Evolutionary conservation across 1,140 invertebrate species (phyloP).

Genomic region (Hypothenemus hampei): DNA sequence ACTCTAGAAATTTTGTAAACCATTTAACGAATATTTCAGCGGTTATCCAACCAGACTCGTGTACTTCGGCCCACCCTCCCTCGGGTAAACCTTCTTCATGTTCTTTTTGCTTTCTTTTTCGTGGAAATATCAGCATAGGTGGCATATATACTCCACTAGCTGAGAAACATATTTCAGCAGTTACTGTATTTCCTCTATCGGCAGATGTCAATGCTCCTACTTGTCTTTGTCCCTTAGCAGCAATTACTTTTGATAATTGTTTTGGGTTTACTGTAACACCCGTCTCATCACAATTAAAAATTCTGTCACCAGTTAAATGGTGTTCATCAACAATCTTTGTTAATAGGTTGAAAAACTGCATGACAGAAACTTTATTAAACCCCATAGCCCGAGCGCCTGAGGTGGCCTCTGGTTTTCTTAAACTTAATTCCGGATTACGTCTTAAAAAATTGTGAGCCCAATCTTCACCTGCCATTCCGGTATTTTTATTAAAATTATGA

Average conservation of each 20-base stretch:
- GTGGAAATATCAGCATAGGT: slow-evolving; percentile 37
- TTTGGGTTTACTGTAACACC: slow-evolving; percentile 39
- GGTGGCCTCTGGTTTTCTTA: slow-evolving; percentile 40
- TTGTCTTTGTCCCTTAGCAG: slow-evolving; percentile 44
- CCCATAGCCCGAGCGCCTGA: slow-evolving; percentile 38
- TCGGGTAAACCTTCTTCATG: slow-evolving; percentile 30
- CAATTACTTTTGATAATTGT: slow-evolving; percentile 46
- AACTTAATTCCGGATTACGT: slow-evolving; percentile 33
- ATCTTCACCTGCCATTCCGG: slow-evolving; percentile 34
- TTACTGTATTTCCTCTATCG: slow-evolving; percentile 37
- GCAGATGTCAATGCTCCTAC: slow-evolving; percentile 45
- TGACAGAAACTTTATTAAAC: slow-evolving; percentile 39
- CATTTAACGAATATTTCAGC: slow-evolving; percentile 39
- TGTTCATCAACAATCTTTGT: slow-evolving; percentile 31
- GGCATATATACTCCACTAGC: slow-evolving; percentile 39
- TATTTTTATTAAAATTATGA: slow-evolving; percentile 23
- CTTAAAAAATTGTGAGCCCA: slow-evolving; percentile 39
- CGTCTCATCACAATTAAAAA: slow-evolving; percentile 31
- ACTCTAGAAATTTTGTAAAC: slow-evolving; percentile 39
- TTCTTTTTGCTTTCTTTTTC: slow-evolving; percentile 30
- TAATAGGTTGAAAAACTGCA: slow-evolving; percentile 36
- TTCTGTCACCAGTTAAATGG: slow-evolving; percentile 36
- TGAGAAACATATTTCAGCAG: slow-evolving; percentile 43
- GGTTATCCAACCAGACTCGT: slow-evolving; percentile 41
- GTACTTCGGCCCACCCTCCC: slow-evolving; percentile 32